Evolutionary conservation across 1,140 invertebrate genomes (phyloP).

Genomic region (Planococcus citri): DNA sequence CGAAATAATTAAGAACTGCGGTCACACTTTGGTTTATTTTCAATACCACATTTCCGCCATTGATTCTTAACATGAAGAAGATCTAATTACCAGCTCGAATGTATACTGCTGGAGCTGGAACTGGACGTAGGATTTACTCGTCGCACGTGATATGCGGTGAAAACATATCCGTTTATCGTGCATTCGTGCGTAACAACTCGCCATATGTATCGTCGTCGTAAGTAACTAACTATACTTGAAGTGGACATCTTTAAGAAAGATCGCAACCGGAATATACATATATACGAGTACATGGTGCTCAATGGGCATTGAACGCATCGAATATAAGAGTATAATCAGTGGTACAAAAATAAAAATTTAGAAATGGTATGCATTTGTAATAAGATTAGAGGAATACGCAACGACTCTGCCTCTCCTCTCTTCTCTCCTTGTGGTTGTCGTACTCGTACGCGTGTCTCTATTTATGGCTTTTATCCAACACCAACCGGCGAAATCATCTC

Average conservation of each 20-base stretch:
- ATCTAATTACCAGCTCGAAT: too few species aligned
- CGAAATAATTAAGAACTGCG: neutral
- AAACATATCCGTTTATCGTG: slow-evolving; percentile 17
- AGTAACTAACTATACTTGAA: neutral
- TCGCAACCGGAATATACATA: slow-evolving; percentile 5
- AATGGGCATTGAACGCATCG: neutral
- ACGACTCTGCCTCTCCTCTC: too few species aligned
- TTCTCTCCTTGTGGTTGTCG: too few species aligned
- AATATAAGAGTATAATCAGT: neutral
- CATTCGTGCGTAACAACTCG: slow-evolving; percentile 4
- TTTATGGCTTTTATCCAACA: too few species aligned
- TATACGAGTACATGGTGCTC: too few species aligned
- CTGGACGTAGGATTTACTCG: neutral
- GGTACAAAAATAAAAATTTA: neutral
- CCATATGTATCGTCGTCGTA: too few species aligned
- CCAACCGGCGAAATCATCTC: too few species aligned
- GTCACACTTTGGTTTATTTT: too few species aligned
- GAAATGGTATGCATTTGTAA: neutral
- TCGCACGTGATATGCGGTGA: slow-evolving; percentile 18
- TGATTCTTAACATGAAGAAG: too few species aligned
- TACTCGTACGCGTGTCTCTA: too few species aligned
- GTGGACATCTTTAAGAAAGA: slow-evolving; percentile 14
- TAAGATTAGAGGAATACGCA: too few species aligned
- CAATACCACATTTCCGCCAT: too few species aligned
- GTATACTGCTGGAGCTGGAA: neutral